Conservation (phyloP, 2,797 vertebrate genomes). For the Scolopax bukidnonensis region DNA sequence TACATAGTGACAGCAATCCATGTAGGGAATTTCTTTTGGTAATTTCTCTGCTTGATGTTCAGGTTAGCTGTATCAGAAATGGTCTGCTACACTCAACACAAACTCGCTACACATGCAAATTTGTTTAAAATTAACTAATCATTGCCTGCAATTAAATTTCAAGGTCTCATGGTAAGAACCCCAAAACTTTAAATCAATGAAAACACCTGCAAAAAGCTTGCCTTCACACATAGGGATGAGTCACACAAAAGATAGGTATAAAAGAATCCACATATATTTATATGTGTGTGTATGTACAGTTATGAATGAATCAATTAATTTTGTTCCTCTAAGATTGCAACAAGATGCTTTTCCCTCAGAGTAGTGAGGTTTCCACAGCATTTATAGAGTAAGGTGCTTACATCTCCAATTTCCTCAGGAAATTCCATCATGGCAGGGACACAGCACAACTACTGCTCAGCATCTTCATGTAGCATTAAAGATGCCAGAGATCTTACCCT, state of each 20-base stretch:
- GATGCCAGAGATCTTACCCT: not conserved
- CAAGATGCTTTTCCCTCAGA: not conserved
- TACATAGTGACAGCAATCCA: accelerated
- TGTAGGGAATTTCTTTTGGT: not conserved
- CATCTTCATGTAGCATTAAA: not conserved
- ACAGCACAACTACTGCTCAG: not conserved
- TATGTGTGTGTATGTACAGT: not conserved
- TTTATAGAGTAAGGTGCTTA: not conserved
- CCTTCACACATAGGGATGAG: not conserved
- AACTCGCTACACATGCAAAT: accelerated
- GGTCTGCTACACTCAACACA: not conserved
- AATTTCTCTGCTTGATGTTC: not conserved
- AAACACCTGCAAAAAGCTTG: not conserved
- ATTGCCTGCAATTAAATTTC: not conserved
- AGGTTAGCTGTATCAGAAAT: not conserved
- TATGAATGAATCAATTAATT: not conserved
- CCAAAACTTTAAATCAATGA: not conserved
- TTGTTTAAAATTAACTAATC: not conserved
- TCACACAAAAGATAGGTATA: not conserved
- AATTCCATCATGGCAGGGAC: not conserved
- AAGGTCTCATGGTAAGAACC: not conserved
- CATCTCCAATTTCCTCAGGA: not conserved
- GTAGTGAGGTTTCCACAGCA: not conserved
- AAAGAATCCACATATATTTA: not conserved
- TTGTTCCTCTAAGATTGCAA: not conserved